A percentile compares a stretch with the other conserved stretches of the same genome.
Evolutionary conservation across 2,888 invertebrate species (phyloP).

Genomic region (Drosophila falleni): DNA sequence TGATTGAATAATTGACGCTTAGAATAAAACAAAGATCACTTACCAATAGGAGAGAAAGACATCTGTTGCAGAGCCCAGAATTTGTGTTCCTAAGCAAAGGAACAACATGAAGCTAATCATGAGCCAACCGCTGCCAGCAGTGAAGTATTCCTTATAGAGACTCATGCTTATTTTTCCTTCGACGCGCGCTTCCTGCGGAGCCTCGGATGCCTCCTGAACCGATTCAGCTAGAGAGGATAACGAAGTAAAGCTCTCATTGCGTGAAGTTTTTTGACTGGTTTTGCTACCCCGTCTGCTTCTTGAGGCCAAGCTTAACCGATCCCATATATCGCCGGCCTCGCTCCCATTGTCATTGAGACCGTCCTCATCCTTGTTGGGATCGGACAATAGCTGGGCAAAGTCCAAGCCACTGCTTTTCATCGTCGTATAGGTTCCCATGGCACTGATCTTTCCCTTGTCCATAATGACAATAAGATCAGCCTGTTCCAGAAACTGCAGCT

Average conservation of each 20-base stretch:
- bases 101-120: slow-evolving; percentile 87
- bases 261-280: slow-evolving; percentile 61
- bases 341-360: slow-evolving; percentile 66
- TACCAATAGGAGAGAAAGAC: slow-evolving; percentile 91
- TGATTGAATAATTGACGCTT: rapidly evolving
- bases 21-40: slow-evolving; percentile 14
- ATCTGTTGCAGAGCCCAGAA: slow-evolving; percentile 90
- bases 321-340: slow-evolving; percentile 48
- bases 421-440: slow-evolving; percentile 89
- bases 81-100: slow-evolving; percentile 89
- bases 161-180: slow-evolving; percentile 88
- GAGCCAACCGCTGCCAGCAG: slow-evolving; percentile 89
- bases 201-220: slow-evolving; percentile 84
- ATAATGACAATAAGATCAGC: slow-evolving; percentile 87
- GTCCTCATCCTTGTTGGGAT: slow-evolving; percentile 85
- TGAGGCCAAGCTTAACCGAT: slow-evolving; percentile 47
- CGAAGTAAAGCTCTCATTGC: slow-evolving; percentile 83
- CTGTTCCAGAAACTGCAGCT: slow-evolving; percentile 91
- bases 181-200: slow-evolving; percentile 87
- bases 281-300: slow-evolving; percentile 69
- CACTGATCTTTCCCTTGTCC: slow-evolving; percentile 82
- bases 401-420: slow-evolving; percentile 91
- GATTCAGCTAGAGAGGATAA: slow-evolving; percentile 86
- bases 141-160: slow-evolving; percentile 89
- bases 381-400: slow-evolving; percentile 90